Conservation (phyloP, 2,888 invertebrate genomes). For the Metacarcinus magister region DNA sequence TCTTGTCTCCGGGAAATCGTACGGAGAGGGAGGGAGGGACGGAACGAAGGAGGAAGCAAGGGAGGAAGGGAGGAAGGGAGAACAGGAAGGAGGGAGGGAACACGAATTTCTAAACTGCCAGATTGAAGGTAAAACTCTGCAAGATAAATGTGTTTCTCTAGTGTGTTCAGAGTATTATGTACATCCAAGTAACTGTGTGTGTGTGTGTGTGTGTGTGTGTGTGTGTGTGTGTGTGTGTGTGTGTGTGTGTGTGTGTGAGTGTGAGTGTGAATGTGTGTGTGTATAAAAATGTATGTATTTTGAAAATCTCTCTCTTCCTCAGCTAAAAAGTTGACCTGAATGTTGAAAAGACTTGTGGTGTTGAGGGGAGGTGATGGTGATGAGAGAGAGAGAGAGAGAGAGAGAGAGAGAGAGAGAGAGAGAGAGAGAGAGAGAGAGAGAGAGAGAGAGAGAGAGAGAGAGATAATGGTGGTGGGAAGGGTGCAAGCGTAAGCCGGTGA, state of each 20-base stretch:
- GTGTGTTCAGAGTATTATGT: neutral
- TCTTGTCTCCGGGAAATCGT: neutral
- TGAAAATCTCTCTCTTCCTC: neutral
- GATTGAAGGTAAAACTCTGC: neutral
- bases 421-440: neutral
- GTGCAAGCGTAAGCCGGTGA: neutral
- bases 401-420: neutral
- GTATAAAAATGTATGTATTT: neutral
- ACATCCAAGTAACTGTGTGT: neutral
- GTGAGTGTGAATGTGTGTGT: slow-evolving; percentile 21
- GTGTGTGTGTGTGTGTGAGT: slow-evolving; percentile 37
- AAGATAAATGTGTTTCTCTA: neutral
- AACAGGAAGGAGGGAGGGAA: neutral
- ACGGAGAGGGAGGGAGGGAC: neutral
- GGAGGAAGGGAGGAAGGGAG: neutral
- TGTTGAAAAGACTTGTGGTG: neutral
- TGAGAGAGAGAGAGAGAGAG: neutral
- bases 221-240: slow-evolving; percentile 32
- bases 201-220: neutral
- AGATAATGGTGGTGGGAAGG: neutral
- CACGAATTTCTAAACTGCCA: neutral
- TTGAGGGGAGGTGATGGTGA: slow-evolving; percentile 14
- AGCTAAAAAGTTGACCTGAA: neutral
- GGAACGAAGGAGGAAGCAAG: neutral
- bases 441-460: neutral